Conservation (phyloP, 2,113 vertebrate species). For the Forbesichthys papilliferus region DNA sequence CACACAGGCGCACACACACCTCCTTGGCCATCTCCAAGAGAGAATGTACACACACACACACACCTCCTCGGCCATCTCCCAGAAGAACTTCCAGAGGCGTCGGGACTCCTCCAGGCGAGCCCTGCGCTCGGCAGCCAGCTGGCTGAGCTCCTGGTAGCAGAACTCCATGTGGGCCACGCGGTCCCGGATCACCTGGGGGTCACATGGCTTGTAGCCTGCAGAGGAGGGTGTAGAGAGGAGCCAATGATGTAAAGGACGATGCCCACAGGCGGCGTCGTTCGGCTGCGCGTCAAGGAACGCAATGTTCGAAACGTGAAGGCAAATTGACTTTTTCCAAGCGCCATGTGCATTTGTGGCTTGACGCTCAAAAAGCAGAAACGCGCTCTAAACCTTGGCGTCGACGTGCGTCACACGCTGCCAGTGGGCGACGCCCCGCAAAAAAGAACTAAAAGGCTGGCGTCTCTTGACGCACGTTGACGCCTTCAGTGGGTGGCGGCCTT, state of each 20-base stretch:
- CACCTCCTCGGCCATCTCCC: slow-evolving; percentile 97
- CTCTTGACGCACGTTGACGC: no score
- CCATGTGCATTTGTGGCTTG: no score
- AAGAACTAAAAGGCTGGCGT: no score
- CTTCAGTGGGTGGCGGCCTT: no score
- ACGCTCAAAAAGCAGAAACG: no score
- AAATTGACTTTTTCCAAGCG: no score
- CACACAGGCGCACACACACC: slow-evolving; percentile 25
- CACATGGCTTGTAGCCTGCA: slow-evolving; percentile 94
- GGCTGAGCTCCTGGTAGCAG: slow-evolving; percentile 95
- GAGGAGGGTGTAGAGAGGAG: background rate
- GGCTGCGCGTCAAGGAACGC: no score
- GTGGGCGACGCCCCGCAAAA: no score
- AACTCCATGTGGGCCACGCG: slow-evolving; percentile 96
- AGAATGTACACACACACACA: background rate
- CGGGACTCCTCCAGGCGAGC: slow-evolving; percentile 94
- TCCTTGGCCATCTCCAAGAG: slow-evolving; percentile 99
- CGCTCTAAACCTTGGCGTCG: no score
- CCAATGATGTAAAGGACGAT: background rate
- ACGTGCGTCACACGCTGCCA: no score
- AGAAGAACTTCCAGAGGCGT: slow-evolving; percentile 99
- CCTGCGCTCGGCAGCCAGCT: slow-evolving; percentile 89
- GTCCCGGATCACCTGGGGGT: slow-evolving; percentile 95
- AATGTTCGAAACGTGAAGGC: no score
- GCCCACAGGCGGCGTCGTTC: no score